Base-by-base conservation (phyloP, 2,888 invertebrate genomes). In the Elysia crispata region DNA sequence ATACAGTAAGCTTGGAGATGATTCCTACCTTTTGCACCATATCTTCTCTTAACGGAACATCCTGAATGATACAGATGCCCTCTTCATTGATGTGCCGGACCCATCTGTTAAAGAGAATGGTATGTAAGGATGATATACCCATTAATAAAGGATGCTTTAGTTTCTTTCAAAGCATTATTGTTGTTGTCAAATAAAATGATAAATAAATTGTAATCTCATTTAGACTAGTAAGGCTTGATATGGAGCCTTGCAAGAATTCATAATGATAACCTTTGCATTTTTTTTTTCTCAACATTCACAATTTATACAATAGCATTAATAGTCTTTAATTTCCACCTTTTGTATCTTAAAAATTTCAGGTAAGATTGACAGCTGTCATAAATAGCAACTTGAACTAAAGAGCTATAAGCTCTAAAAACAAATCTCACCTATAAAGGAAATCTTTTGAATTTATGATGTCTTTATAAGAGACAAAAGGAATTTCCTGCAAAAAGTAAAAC, bases 1-100 rank as follows among this genome's bases (percentile, higher is more conserved):
- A 41, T 25, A 25, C 57, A n/a, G 28, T 41, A 23, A 8, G n/a
- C 1, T 23, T 28, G 23, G 28, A 50, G 20, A 49, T 23, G 6
- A 15, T 54, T n/a, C 62, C 74, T 50, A 88, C 86, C 83, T 86
- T 62, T 49, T 66, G 67, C 18, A 89, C 83, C 83, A 81, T 85
- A 20, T 70, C 67, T 6, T 87, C 84, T 73, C 87, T 84, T 31
- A 78, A 74, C 15, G 89, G 89, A 8, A 88, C 87, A 66, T 79
- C 85, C 70, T 79, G 85, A 57, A 90, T 67, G 31, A 89, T 70
- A 76, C 87, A 86, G 18, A 87, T 11, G 8, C 90, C 90, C 79
- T 83, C 83, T 73, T 85, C 82, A 76, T 87, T 88, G n/a, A 89
- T 80, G 13, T 83, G 74, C 31, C 79, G 80, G 54, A 89, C 54